phyloP scores from a whole-genome alignment of 1,140 invertebrate genomes.

The Gryon sp. region DNA sequence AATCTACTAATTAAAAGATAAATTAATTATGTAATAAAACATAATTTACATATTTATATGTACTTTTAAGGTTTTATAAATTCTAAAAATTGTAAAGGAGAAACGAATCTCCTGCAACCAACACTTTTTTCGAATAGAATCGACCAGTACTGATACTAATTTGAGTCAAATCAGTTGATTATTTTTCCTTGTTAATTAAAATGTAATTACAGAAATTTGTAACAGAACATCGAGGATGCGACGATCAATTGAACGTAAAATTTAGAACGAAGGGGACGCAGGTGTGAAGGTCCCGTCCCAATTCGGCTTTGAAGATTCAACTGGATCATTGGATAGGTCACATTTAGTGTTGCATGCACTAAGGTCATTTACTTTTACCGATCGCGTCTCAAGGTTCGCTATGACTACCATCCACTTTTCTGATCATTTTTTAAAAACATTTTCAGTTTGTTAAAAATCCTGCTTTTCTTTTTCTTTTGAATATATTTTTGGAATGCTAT shows the following conservation, averaged over 20 bases:
- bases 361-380: constrained; percentile 79
- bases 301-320: constrained; percentile 75
- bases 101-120: no score
- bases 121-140: no score
- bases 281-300: constrained; percentile 75
- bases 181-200: constrained; percentile 24
- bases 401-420: constrained; percentile 4
- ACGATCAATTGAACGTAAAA: constrained; percentile 27
- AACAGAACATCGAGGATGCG: constrained; percentile 25
- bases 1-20: no score
- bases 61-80: no score
- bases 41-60: no score
- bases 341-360: constrained; percentile 56
- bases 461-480: not conserved
- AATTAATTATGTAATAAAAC: no score
- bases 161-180: constrained; percentile 15
- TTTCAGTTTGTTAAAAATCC: constrained; percentile 2
- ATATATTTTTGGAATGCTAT: no score
- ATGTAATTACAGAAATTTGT: constrained; percentile 18
- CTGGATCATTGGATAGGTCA: constrained; percentile 71
- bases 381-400: constrained; percentile 52
- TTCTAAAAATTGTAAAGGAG: no score
- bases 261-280: constrained; percentile 31
- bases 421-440: not conserved
- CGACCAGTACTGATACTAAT: not conserved